A percentile compares a stretch with the other conserved stretches of the same genome.
These are phyloP conservation scores for Dendrolimus punctatus DNA, from an alignment of 1,140 invertebrate genomes.

Conservation along the genomic window DNA sequence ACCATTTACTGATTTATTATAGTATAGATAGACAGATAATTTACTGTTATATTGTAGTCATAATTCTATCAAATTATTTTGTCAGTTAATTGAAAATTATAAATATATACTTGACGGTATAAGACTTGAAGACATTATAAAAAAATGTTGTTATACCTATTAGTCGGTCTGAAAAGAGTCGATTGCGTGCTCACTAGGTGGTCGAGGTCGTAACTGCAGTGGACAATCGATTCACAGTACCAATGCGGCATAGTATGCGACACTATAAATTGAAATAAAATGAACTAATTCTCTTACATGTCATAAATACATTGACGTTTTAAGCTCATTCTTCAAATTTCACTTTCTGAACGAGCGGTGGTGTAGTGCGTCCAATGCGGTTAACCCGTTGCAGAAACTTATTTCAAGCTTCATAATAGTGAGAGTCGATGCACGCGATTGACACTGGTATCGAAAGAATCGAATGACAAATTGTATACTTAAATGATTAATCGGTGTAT, in stretches of 20 bases:
- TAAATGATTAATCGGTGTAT: neutral
- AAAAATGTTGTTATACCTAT: conserved; percentile 35
- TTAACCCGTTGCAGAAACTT: neutral
- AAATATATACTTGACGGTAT: too few species aligned
- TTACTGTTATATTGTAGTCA: too few species aligned
- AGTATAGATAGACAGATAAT: too few species aligned
- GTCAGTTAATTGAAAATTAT: too few species aligned
- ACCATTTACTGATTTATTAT: too few species aligned
- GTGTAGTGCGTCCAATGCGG: too few species aligned
- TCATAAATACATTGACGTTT: conserved; percentile 16
- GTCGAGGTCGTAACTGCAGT: conserved; percentile 53
- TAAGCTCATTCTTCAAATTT: neutral
- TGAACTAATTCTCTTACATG: conserved; percentile 16
- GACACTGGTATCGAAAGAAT: conserved; percentile 25
- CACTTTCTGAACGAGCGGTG: too few species aligned
- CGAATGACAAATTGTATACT: conserved; percentile 21
- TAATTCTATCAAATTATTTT: too few species aligned
- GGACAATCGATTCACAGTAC: conserved; percentile 59
- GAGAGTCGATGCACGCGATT: conserved; percentile 13
- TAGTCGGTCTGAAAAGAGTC: conserved; percentile 33
- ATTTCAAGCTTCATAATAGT: conserved; percentile 6
- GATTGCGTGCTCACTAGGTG: conserved; percentile 49
- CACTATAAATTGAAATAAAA: conserved; percentile 40
- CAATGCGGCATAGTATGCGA: conserved; percentile 54
- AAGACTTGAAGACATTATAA: conserved; percentile 12